Evolutionary conservation across 2,113 vertebrate species (phyloP), one percentile per base, ranked within the genome.

Genomic region (Podilymbus podiceps): DNA sequence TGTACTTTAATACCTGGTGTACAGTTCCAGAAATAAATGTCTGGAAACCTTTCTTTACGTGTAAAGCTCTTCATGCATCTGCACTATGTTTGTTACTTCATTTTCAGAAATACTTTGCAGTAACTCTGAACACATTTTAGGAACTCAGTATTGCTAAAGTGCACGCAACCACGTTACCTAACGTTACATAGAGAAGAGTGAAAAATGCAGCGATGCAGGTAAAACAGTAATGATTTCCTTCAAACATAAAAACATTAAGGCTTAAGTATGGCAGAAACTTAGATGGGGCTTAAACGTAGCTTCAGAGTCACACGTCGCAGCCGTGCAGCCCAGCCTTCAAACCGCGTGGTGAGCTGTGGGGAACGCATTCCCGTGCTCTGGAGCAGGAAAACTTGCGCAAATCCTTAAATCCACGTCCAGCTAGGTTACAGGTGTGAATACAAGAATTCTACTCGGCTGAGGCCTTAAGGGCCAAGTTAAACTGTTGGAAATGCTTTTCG

Each of bases 11-110:
- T 99, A 99, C 98, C 99, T 99, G 99, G 98, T 99, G 99, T 99
- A 99, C 98, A 99, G 98, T 98, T 99, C 99, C 99, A 99, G 99
- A 99, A 99, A 99, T 99, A 99, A 99, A 99, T 97, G 98, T 99
- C 99, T 99, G 99, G 99, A 99, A 99, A 99, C 97, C 98, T 98
- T 98, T 98, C 97, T 97, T 96, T 93, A 95, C 90, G 97, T 94
- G 96, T 96, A 75, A 93, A 95, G 88, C 94, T 52, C 66, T 92
- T 85, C n/a, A 59, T 97, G 49, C 59, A 81, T 89, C 66, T 87
- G 52, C 63, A 35, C 33, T 59, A 13, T 58, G 28, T 87, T 91
- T 78, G 50, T 60, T 56, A 3, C 27, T 85, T 80, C 5, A 7
- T 73, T 95, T 90, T 40, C 52, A 73, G 63, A 87, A 71, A 18